phyloP scores from a whole-genome alignment of 2,888 invertebrate species.

The Lordiphosa fenestrarum region DNA sequence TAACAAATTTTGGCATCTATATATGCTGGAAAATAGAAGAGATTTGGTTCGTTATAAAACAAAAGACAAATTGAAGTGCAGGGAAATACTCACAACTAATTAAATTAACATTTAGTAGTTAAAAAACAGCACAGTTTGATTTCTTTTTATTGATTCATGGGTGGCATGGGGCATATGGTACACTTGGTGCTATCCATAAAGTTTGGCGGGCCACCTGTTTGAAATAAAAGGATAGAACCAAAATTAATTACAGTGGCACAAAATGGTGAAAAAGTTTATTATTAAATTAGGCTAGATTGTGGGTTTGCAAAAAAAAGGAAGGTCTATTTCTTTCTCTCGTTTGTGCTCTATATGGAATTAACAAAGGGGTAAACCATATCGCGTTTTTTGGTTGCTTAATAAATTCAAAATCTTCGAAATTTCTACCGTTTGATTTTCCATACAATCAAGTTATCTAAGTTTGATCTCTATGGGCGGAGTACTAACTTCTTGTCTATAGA shows the following conservation, averaged over 20 bases:
- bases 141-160: conserved; percentile 74
- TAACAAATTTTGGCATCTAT: conserved; percentile 76
- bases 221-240: conserved; percentile 19
- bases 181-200: conserved; percentile 76
- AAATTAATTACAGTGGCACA: neutral
- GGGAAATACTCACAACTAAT: conserved; percentile 58
- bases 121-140: conserved; percentile 66
- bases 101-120: conserved; percentile 59
- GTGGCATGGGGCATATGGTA: conserved; percentile 77
- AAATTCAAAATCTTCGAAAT: too few species aligned
- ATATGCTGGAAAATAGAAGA: conserved; percentile 50
- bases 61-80: neutral
- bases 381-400: too few species aligned
- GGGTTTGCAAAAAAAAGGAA: too few species aligned
- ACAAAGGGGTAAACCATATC: too few species aligned
- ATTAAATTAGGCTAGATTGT: neutral
- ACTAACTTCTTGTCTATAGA: too few species aligned
- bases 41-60: conserved; percentile 3
- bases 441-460: too few species aligned
- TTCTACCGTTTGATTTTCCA: too few species aligned
- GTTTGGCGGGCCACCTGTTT: conserved; percentile 67
- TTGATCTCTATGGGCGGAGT: too few species aligned
- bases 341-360: too few species aligned
- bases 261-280: neutral
- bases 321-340: too few species aligned